These are phyloP conservation scores for Cichladusa arquata DNA, from an alignment of 2,113 vertebrate species.

Conservation along the genomic window DNA sequence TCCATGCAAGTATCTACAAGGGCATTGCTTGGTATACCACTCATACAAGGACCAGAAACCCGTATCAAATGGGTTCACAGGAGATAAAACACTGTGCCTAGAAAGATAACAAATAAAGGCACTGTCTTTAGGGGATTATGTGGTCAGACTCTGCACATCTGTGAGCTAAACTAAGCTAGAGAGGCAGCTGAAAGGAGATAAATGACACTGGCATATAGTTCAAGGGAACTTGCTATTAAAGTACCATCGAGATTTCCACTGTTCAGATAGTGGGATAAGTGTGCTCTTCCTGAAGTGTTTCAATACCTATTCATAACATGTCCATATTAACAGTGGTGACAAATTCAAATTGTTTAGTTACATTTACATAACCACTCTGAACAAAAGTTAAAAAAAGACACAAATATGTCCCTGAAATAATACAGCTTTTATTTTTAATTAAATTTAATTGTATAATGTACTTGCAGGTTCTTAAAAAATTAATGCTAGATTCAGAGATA, in stretches of 20 bases:
- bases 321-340: background rate
- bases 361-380: background rate
- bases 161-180: background rate
- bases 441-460: background rate
- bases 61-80: background rate
- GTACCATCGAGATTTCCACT: background rate
- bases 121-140: background rate
- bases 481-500: background rate
- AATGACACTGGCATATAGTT: background rate
- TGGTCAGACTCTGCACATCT: background rate
- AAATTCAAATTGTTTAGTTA: background rate
- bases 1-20: background rate
- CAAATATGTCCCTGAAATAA: background rate
- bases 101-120: conserved; percentile 3
- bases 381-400: background rate
- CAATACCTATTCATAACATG: background rate
- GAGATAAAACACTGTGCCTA: background rate
- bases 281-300: background rate
- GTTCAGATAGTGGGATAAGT: background rate
- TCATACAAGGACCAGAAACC: background rate
- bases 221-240: background rate
- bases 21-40: background rate
- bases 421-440: background rate
- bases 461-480: background rate
- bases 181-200: background rate